Conservation (phyloP, 2,797 vertebrate genomes). For the Tangara arthus region DNA sequence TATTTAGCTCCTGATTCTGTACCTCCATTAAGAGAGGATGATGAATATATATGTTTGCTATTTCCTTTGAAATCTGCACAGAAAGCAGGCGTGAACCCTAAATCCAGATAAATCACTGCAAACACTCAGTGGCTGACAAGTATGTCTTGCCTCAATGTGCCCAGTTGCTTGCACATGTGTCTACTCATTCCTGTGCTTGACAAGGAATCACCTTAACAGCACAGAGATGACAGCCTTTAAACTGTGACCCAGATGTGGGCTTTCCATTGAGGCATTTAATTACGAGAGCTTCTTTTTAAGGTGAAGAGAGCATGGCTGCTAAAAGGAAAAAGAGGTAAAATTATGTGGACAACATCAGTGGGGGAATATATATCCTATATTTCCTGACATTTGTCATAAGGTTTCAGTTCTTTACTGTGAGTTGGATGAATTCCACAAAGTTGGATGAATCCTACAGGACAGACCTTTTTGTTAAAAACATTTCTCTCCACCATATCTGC, state of each 20-base stretch:
- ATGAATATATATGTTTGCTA: neutral
- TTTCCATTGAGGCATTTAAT: neutral
- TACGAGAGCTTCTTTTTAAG: neutral
- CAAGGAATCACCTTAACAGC: conserved; percentile 24
- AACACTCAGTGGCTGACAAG: neutral
- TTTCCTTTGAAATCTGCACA: conserved; percentile 42
- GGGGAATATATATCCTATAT: neutral
- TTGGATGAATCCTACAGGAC: neutral
- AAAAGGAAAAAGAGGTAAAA: neutral
- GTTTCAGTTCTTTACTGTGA: neutral
- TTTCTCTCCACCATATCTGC: neutral
- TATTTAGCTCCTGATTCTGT: neutral
- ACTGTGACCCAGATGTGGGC: conserved; percentile 21
- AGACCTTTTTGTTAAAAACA: neutral
- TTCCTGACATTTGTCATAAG: neutral
- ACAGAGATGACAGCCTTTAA: neutral
- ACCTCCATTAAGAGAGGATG: neutral
- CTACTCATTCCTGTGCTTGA: conserved; percentile 22
- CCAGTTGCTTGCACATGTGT: conserved; percentile 26
- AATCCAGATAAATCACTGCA: conserved; percentile 40
- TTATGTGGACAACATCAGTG: neutral
- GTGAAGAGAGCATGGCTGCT: neutral
- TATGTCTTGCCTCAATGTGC: conserved; percentile 14
- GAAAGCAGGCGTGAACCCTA: neutral
- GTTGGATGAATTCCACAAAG: neutral